These are phyloP conservation scores for Varecia variegata DNA, from an alignment of 2,797 vertebrate genomes.

Conservation along the genomic window DNA sequence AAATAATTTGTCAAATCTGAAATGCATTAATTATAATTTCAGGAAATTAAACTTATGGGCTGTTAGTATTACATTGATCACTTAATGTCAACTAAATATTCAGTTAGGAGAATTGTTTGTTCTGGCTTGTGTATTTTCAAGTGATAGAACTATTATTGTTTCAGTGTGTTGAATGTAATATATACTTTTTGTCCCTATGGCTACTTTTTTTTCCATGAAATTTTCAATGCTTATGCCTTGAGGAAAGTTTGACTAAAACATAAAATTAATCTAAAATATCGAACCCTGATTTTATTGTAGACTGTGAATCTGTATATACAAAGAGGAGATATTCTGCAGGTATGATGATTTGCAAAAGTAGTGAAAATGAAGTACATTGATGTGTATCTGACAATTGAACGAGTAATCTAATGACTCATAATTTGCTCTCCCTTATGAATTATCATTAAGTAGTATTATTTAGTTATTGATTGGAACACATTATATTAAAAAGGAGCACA, in stretches of 20 bases:
- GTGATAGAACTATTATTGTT: neutral
- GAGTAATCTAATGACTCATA: neutral
- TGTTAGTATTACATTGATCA: neutral
- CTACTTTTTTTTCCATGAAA: neutral
- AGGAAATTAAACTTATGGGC: neutral
- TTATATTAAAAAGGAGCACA: neutral
- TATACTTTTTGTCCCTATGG: neutral
- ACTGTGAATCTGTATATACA: neutral
- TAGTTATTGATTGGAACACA: neutral
- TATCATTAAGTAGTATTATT: neutral
- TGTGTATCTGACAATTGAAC: neutral
- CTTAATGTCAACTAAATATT: neutral
- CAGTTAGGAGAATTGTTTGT: neutral
- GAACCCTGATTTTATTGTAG: neutral
- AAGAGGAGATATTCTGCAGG: neutral
- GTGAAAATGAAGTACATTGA: neutral
- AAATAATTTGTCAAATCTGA: neutral
- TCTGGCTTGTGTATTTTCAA: neutral
- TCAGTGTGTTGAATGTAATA: neutral
- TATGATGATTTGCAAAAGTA: neutral
- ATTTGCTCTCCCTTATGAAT: neutral
- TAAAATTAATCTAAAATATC: neutral
- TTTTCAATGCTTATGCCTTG: neutral
- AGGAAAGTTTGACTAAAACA: neutral
- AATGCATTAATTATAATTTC: neutral